phyloP scores from a whole-genome alignment of 2,797 vertebrate genomes.

The Paramormyrops hopkinsi region DNA sequence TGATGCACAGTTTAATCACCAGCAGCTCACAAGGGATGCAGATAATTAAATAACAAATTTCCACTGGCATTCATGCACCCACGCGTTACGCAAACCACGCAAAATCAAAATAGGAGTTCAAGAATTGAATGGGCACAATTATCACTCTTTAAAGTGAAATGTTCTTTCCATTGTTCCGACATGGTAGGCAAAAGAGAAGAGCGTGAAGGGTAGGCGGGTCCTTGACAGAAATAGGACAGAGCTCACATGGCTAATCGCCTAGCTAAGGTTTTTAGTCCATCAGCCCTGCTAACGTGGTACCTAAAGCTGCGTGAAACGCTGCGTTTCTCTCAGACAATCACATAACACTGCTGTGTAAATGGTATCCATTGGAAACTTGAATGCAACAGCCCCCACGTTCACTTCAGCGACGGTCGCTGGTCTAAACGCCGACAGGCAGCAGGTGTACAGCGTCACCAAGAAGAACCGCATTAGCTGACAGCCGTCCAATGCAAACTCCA shows the following conservation, averaged over 20 bases:
- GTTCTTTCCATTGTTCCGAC: neutral
- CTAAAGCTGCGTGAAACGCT: neutral
- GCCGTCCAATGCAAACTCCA: neutral
- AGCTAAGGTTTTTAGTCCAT: neutral
- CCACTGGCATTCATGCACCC: neutral
- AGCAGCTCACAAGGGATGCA: neutral
- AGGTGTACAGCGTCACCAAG: neutral
- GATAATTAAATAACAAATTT: slow-evolving; percentile 3
- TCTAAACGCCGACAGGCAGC: neutral
- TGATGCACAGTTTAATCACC: neutral
- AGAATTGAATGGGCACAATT: neutral
- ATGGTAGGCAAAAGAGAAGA: neutral
- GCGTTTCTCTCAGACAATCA: neutral
- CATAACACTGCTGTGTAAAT: neutral
- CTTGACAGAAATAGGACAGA: slow-evolving; percentile 3
- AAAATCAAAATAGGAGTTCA: neutral
- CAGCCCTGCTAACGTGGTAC: neutral
- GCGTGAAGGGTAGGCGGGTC: neutral
- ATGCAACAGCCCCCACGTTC: neutral
- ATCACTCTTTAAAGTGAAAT: slow-evolving; percentile 4
- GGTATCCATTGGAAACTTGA: neutral
- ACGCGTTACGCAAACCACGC: neutral
- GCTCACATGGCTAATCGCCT: neutral
- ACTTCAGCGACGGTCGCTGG: neutral
- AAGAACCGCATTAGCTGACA: neutral